Conservation (phyloP, 2,888 invertebrate species). For the Hirudinaria manillensis region DNA sequence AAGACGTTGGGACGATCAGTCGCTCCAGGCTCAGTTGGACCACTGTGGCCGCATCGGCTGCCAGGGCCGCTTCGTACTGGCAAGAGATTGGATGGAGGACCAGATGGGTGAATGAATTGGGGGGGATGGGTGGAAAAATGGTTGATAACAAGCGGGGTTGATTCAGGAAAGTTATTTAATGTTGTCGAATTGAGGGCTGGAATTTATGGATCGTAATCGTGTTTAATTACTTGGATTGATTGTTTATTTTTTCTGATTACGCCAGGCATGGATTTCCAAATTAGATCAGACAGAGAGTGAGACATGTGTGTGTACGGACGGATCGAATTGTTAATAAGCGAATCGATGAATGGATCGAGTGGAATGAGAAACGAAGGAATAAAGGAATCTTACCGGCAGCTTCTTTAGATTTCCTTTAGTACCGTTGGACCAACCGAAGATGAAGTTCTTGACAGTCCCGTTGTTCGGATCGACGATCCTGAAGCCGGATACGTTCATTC, state of each 20-base stretch:
- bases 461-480: conserved; percentile 10
- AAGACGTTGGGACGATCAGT: neutral
- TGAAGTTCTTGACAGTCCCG: neutral
- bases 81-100: neutral
- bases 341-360: neutral
- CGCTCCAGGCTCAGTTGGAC: conserved; percentile 10
- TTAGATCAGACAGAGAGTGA: too few relatives aligned
- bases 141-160: too few relatives aligned
- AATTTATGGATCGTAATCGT: too few relatives aligned
- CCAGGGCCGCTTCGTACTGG: conserved; percentile 34
- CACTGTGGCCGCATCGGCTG: conserved; percentile 27
- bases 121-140: neutral
- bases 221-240: too few relatives aligned
- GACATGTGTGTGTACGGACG: too few relatives aligned
- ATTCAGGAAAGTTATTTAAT: too few relatives aligned
- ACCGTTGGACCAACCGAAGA: neutral
- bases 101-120: neutral
- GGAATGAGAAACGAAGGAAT: neutral
- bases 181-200: too few relatives aligned
- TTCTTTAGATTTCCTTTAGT: neutral
- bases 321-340: too few relatives aligned
- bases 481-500: conserved; percentile 41
- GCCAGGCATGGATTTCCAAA: too few relatives aligned
- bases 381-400: neutral
- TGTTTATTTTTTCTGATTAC: too few relatives aligned